Base-by-base conservation (phyloP, 2,113 vertebrate genomes). In the Muntiacus muntjak region DNA sequence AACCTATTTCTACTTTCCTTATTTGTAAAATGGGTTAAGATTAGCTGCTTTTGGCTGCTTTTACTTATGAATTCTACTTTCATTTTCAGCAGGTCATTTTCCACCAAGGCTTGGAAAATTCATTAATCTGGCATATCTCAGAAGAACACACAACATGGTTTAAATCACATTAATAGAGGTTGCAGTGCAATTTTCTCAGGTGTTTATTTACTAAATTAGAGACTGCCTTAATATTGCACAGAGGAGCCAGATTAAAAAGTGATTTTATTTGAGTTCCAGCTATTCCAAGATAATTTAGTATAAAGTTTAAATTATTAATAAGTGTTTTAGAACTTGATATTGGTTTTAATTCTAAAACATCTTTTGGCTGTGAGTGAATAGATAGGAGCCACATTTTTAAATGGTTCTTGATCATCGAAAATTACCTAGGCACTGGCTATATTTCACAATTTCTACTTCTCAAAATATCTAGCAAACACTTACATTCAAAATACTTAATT, bases 121-220 rank as follows among this genome's bases (percentile, higher is more conserved):
- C 93, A 97, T 97, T 97, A 97, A 97, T 97, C 96, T 96, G 91
- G 85, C 86, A 91, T 97, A 95, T 97, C 93, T 97, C 97, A 93
- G 91, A 95, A 97, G 95, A 97, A 95, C 86, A 97, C 71, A 95
- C 82, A 97, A 93, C 94, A 84, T 45, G 67, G 78, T 94, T 97
- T 97, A 97, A 96, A 97, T 98, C 96, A 97, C 52, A 97, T 97
- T 98, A 97, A 98, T 87, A 95, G 91, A 94, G 96, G 83, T 74
- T 92, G 67, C 91, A 79, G 85, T 94, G 95, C 76, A 95, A 97
- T 96, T 96, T 98, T 97, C 94, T 94, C 93, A 98, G 94, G 96
- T 97, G 88, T 97, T 98, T 97, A 90, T 96, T 97, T 97, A 96
- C 91, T 89, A 96, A 97, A 95, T 98, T 98, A 97, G 89, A 97